Conservation (phyloP, 2,888 invertebrate genomes). For the Scrobipalpa costella region DNA sequence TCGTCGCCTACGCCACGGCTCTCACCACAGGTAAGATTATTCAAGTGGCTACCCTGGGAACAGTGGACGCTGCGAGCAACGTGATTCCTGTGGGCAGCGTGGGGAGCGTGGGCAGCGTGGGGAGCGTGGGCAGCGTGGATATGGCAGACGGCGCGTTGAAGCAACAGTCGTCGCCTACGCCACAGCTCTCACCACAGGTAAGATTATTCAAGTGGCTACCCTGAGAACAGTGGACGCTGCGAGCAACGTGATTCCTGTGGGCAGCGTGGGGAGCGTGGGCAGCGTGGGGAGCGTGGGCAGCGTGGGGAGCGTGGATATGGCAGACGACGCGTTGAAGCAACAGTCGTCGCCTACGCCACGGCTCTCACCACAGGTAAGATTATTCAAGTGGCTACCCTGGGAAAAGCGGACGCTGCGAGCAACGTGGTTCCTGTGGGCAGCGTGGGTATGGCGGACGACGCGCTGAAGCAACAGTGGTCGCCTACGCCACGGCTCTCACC, state of each 20-base stretch:
- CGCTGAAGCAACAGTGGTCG: slow-evolving; percentile 69
- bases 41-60: slow-evolving; percentile 62
- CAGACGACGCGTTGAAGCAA: slow-evolving; percentile 57
- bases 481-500: slow-evolving; percentile 62
- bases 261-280: slow-evolving; percentile 44
- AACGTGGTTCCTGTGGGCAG: slow-evolving; percentile 41
- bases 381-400: slow-evolving; percentile 63
- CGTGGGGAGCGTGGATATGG: slow-evolving; percentile 44
- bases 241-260: slow-evolving; percentile 42
- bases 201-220: slow-evolving; percentile 66
- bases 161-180: slow-evolving; percentile 71
- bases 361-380: slow-evolving; percentile 63
- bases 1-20: no score
- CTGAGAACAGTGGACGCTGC: slow-evolving; percentile 46
- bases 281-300: slow-evolving; percentile 45
- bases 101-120: slow-evolving; percentile 45
- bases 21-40: no score
- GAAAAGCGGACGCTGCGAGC: slow-evolving; percentile 43
- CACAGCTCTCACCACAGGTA: slow-evolving; percentile 53
- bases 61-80: slow-evolving; percentile 43
- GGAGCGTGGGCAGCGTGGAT: slow-evolving; percentile 45
- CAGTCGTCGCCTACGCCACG: slow-evolving; percentile 69
- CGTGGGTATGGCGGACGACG: slow-evolving; percentile 46
- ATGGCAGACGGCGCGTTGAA: slow-evolving; percentile 52
- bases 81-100: slow-evolving; percentile 42